Conservation (phyloP, 2,113 vertebrate species). For the Otolemur garnettii region DNA sequence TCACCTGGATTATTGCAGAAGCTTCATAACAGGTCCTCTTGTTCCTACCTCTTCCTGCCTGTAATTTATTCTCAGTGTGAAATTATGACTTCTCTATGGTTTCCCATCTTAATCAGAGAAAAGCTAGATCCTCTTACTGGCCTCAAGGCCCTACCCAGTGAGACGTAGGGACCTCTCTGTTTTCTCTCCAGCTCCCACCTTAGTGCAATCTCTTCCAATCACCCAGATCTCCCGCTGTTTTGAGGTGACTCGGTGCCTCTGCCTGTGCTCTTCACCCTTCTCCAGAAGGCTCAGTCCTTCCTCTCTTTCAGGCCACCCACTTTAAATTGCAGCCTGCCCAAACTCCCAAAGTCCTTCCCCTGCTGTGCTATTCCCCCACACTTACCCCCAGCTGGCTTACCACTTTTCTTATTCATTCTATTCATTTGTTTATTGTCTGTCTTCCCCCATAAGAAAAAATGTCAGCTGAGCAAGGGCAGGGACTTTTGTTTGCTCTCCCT, state of each 20-base stretch:
- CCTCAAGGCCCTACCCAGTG: background rate
- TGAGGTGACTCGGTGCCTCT: background rate
- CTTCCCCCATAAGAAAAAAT: background rate
- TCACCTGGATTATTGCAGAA: background rate
- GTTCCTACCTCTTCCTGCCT: background rate
- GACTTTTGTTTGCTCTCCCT: background rate
- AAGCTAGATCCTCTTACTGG: background rate
- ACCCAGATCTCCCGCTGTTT: background rate
- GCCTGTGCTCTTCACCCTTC: background rate
- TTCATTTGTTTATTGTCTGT: background rate
- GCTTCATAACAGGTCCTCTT: background rate
- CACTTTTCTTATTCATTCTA: background rate
- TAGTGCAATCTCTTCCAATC: background rate
- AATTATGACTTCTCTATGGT: background rate
- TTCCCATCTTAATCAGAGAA: background rate
- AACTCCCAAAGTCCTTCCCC: background rate
- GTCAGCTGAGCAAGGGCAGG: background rate
- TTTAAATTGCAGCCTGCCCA: background rate
- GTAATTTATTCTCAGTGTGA: background rate
- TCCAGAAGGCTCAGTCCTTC: background rate
- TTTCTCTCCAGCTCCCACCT: background rate
- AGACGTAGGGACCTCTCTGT: rapidly evolving
- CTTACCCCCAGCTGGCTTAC: background rate
- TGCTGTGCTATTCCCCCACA: rapidly evolving
- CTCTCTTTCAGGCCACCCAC: background rate